Conservation (phyloP, 2,797 vertebrate genomes). For the Melanitta fusca region DNA sequence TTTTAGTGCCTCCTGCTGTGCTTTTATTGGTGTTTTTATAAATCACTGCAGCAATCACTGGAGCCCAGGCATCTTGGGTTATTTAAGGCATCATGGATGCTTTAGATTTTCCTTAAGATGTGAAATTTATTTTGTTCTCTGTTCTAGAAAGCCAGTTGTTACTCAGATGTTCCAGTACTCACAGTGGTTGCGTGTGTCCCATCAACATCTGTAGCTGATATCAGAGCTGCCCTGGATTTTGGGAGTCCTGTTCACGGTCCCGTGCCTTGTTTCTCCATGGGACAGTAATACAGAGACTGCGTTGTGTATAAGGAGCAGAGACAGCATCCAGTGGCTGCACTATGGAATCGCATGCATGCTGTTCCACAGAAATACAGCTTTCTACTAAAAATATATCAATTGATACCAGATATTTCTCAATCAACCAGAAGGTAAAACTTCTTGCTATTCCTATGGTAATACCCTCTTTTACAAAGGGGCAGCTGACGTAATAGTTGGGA, state of each 20-base stretch:
- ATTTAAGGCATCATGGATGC: not conserved
- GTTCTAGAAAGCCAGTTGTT: not conserved
- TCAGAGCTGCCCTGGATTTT: not conserved
- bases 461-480: not conserved
- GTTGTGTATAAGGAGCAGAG: not conserved
- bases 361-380: not conserved
- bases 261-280: not conserved
- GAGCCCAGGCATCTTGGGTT: not conserved
- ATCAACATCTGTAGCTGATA: not conserved
- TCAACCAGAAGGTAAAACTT: not conserved
- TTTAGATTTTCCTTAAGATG: not conserved
- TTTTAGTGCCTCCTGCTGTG: not conserved
- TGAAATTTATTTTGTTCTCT: not conserved
- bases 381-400: not conserved
- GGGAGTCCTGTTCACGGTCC: not conserved
- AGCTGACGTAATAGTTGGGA: not conserved
- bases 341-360: not conserved
- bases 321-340: not conserved
- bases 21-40: not conserved
- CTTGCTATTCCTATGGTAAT: not conserved
- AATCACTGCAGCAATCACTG: not conserved
- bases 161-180: not conserved
- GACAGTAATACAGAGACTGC: not conserved
- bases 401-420: not conserved
- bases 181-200: accelerated